Conservation (phyloP, 2,888 invertebrate species). For the Crocallis elinguaria region DNA sequence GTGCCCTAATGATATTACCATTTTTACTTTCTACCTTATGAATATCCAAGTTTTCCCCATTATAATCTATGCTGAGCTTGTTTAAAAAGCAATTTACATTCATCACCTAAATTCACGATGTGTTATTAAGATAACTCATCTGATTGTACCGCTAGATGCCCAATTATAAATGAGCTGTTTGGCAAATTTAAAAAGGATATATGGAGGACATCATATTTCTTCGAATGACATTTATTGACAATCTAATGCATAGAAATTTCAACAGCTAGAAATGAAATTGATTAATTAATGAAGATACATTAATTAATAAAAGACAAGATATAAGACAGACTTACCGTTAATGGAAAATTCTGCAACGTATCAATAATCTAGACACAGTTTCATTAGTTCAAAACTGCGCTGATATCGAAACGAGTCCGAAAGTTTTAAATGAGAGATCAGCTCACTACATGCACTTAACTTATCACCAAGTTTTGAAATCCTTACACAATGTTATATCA, state of each 20-base stretch:
- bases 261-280: no score
- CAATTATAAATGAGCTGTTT: conserved; percentile 27
- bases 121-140: conserved; percentile 34
- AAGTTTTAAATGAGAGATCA: conserved; percentile 54
- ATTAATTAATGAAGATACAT: no score
- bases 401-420: conserved; percentile 77
- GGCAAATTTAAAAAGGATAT: conserved; percentile 4
- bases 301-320: no score
- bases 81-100: conserved; percentile 68
- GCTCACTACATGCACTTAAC: conserved; percentile 61
- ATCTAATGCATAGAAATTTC: no score
- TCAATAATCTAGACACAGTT: conserved; percentile 81
- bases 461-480: conserved; percentile 59
- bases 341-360: conserved; percentile 53
- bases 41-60: conserved; percentile 64
- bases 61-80: conserved; percentile 56
- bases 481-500: conserved; percentile 72
- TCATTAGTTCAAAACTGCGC: conserved; percentile 70
- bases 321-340: conserved; percentile 61
- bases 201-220: not conserved
- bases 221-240: not conserved
- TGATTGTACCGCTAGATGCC: conserved; percentile 31
- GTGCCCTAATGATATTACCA: conserved; percentile 66
- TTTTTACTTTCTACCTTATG: conserved; percentile 69
- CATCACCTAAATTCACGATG: conserved; percentile 50